Percentiles rank a stretch among this genome's conserved stretches.
Conservation (phyloP, 2,797 vertebrate species). For the Dendrocincla tyrannina region DNA sequence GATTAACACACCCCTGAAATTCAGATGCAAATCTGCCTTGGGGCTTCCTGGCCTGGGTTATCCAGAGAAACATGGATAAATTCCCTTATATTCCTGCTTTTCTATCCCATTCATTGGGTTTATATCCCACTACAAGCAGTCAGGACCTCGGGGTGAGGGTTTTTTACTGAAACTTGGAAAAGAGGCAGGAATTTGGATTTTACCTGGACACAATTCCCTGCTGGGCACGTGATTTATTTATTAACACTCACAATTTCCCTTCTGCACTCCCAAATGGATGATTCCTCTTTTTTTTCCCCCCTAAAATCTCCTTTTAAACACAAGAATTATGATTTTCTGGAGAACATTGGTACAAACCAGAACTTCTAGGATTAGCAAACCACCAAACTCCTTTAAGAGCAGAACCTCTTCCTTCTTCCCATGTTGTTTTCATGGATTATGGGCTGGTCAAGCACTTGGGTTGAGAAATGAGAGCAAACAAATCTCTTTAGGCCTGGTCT, state of each 20-base stretch:
- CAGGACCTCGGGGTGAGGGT: not conserved
- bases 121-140: not conserved
- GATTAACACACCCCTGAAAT: not conserved
- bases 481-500: accelerated
- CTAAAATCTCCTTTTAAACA: not conserved
- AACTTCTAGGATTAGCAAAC: not conserved
- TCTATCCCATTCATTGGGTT: not conserved
- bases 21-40: not conserved
- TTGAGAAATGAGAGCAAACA: not conserved
- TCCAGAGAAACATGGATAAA: not conserved
- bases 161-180: not conserved
- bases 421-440: accelerated
- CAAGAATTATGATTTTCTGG: not conserved
- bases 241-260: accelerated
- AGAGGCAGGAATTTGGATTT: not conserved
- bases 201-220: accelerated
- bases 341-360: not conserved
- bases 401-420: not conserved
- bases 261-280: accelerated
- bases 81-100: not conserved
- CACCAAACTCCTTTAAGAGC: not conserved
- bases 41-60: not conserved
- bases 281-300: not conserved
- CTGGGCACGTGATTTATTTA: accelerated
- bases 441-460: not conserved